Evolutionary conservation across 2,888 invertebrate genomes (phyloP), one percentile per base, ranked within the genome.

Genomic region (Pelosia muscerda): DNA sequence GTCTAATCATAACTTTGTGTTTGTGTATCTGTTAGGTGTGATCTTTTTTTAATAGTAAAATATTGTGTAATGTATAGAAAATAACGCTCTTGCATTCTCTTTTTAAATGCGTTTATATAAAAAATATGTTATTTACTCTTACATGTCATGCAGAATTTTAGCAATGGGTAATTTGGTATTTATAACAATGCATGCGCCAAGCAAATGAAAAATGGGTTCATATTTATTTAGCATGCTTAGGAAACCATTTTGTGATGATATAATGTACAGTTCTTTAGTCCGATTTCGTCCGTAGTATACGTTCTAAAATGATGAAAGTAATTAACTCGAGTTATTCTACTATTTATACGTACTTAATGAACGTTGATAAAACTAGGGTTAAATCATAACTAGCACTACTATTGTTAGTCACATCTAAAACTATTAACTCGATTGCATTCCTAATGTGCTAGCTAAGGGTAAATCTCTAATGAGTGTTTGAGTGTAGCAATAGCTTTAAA

Each of bases 401-500:
- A 58, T n/a, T 15, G 22, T 49, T 62, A 34, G 13, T 28, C 34
- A 57, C 9, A 68, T 49, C 0, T 42, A 19, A 19, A 54, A 68
- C 62, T 67, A 66, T 69, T 58, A 61, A 31, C 4, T 71, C 71
- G 63, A 74, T 75, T 76, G 76, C 72, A 75, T 73, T 72, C 78
- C 77, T 80, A 63, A 69, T 74, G 90, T 91, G 89, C 86, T 83
- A 77, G 72, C 85, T 88, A 89, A 78, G 73, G 70, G 78, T 84
- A 86, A 83, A 86, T 70, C 67, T 75, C 84, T 89, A 91, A 93
- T 91, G 90, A 85, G 86, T 87, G 90, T 91, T 92, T 91, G 91
- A 90, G 89, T 92, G 90, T 93, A 94, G 93, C 94, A 86, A 86
- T 83, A 86, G 87, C 90, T 75, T 74, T 71, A 73, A 71, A 69